Conservation (phyloP, 1,140 invertebrate genomes). For the Heliconius congener region DNA sequence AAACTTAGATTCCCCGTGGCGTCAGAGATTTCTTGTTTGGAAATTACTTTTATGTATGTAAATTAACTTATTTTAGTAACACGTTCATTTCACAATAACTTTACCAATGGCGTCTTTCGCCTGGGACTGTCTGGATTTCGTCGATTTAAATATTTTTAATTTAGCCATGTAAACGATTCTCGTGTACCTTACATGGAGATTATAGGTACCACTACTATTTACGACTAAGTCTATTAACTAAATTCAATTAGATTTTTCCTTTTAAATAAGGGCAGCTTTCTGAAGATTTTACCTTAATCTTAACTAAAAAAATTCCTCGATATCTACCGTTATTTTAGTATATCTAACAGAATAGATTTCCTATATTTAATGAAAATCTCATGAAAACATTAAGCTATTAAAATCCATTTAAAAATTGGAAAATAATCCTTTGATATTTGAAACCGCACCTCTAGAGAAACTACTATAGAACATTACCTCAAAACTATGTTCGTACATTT, state of each 20-base stretch:
- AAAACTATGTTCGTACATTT: not conserved
- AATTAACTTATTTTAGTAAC: not conserved
- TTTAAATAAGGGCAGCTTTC: not conserved
- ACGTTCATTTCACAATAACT: not conserved
- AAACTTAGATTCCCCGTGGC: constrained; percentile 1
- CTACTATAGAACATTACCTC: not conserved
- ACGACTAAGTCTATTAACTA: not conserved
- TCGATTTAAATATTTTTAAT: not conserved
- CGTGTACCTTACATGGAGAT: not conserved
- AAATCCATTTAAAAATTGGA: not conserved
- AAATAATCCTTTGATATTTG: not conserved
- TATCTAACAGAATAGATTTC: not conserved
- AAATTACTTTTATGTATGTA: constrained; percentile 2
- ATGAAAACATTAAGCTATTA: not conserved
- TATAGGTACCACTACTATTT: not conserved
- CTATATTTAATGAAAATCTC: not conserved
- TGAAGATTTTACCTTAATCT: not conserved
- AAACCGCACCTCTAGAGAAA: not conserved
- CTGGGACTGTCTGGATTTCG: not conserved
- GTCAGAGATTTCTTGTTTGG: not conserved
- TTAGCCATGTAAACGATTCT: not conserved
- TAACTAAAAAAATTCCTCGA: not conserved
- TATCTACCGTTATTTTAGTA: not conserved
- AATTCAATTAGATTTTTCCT: not conserved
- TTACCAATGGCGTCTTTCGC: not conserved